Conservation (phyloP, 2,797 vertebrate species). For the Fistularia commersonii region DNA sequence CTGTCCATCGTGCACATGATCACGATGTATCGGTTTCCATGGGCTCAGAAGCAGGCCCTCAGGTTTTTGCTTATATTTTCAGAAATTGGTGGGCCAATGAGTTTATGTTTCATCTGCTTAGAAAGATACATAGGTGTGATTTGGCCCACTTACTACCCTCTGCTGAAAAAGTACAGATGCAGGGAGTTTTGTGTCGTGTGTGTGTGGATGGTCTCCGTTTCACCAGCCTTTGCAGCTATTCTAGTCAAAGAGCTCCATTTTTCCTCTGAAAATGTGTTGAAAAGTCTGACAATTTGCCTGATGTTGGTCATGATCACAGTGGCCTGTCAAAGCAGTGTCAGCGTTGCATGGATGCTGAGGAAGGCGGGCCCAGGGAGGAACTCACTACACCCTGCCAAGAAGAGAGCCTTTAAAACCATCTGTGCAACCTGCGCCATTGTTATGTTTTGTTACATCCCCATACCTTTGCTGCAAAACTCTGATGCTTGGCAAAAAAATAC, state of each 20-base stretch:
- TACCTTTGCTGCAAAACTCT: rapidly evolving
- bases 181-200: constrained; percentile 17
- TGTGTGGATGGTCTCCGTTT: constrained; percentile 26
- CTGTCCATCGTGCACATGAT: neutral
- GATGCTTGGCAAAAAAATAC: rapidly evolving
- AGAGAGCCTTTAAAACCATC: constrained; percentile 25
- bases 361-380: constrained; percentile 13
- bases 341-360: constrained; percentile 10
- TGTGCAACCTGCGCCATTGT: neutral
- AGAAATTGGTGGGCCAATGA: constrained; percentile 28
- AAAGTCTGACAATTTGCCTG: rapidly evolving
- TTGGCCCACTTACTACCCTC: constrained; percentile 31
- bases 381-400: constrained; percentile 31
- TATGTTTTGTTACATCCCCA: constrained; percentile 17
- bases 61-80: neutral
- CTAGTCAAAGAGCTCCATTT: neutral
- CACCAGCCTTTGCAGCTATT: rapidly evolving
- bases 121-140: constrained; percentile 49
- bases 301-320: rapidly evolving
- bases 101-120: constrained; percentile 36
- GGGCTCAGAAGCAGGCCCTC: rapidly evolving
- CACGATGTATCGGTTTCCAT: rapidly evolving
- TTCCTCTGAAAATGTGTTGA: neutral
- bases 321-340: neutral
- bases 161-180: constrained; percentile 43